Evolutionary conservation across 2,888 invertebrate genomes (phyloP).

Genomic region (Tromatobia lineatoria): DNA sequence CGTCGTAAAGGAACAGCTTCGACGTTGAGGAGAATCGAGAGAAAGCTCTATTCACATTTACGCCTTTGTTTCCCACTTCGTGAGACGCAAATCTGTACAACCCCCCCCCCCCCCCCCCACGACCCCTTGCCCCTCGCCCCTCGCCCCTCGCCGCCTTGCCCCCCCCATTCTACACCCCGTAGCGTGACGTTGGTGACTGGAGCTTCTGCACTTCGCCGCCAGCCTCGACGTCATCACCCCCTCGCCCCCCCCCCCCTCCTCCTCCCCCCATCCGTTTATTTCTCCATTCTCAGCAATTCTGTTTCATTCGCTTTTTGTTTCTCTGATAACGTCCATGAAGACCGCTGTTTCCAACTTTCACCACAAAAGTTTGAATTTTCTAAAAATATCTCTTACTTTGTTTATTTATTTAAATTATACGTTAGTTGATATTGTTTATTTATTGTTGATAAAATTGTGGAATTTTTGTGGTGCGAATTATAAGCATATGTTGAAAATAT

Average conservation of each 20-base stretch:
- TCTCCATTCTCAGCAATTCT: slow-evolving; percentile 6
- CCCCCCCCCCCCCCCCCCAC: too few species aligned
- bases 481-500: too few species aligned
- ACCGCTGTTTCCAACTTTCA: background rate
- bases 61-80: slow-evolving; percentile 30
- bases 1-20: slow-evolving; percentile 29
- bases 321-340: slow-evolving; percentile 10
- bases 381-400: background rate
- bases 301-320: slow-evolving; percentile 26
- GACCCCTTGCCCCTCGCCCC: too few species aligned
- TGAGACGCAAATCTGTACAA: slow-evolving; percentile 26
- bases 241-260: background rate
- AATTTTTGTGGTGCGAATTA: too few species aligned
- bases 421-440: too few species aligned
- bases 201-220: slow-evolving; percentile 10
- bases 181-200: background rate
- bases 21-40: slow-evolving; percentile 33
- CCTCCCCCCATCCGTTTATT: background rate
- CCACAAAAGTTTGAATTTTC: background rate
- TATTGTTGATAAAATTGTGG: too few species aligned
- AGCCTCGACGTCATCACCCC: background rate
- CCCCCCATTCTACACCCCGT: background rate
- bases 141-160: too few species aligned
- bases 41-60: slow-evolving; percentile 43
- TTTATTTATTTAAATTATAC: background rate